These are phyloP conservation scores for Meiosimyza platycephala DNA, from an alignment of 2,888 invertebrate species.

Conservation along the genomic window DNA sequence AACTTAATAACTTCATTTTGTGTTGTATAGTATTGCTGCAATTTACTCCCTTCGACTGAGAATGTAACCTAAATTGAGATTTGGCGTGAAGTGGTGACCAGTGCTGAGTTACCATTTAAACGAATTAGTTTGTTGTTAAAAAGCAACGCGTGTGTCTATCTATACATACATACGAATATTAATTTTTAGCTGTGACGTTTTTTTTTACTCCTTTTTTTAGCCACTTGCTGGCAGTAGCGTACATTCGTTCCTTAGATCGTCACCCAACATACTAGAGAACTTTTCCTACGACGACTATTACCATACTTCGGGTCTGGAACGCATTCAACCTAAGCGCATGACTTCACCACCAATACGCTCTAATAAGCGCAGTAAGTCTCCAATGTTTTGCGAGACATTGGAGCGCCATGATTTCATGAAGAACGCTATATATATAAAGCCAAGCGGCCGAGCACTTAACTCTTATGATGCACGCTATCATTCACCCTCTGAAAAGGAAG, in stretches of 20 bases:
- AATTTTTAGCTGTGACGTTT: too few relatives aligned
- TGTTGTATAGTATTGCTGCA: too few relatives aligned
- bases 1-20: too few relatives aligned
- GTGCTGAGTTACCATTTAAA: slow-evolving; percentile 5
- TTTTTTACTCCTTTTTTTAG: slow-evolving; percentile 17
- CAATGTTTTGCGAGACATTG: slow-evolving; percentile 63
- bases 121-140: slow-evolving; percentile 26
- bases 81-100: background rate
- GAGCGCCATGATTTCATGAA: slow-evolving; percentile 65
- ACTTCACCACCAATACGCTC: slow-evolving; percentile 44
- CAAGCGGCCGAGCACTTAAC: slow-evolving; percentile 38
- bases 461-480: slow-evolving; percentile 55
- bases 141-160: slow-evolving; percentile 2
- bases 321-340: slow-evolving; percentile 47
- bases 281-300: slow-evolving; percentile 63
- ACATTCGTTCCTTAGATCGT: slow-evolving; percentile 62
- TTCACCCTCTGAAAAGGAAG: slow-evolving; percentile 62
- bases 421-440: slow-evolving; percentile 61
- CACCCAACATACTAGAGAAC: slow-evolving; percentile 66
- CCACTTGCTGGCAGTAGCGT: slow-evolving; percentile 51
- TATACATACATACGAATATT: too few relatives aligned
- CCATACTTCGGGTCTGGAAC: slow-evolving; percentile 46
- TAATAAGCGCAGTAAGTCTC: slow-evolving; percentile 50
- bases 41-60: too few relatives aligned
- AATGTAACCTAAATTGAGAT: too few relatives aligned